Base-by-base conservation (phyloP, 1,140 invertebrate species). In the Drosophila nasuta region DNA sequence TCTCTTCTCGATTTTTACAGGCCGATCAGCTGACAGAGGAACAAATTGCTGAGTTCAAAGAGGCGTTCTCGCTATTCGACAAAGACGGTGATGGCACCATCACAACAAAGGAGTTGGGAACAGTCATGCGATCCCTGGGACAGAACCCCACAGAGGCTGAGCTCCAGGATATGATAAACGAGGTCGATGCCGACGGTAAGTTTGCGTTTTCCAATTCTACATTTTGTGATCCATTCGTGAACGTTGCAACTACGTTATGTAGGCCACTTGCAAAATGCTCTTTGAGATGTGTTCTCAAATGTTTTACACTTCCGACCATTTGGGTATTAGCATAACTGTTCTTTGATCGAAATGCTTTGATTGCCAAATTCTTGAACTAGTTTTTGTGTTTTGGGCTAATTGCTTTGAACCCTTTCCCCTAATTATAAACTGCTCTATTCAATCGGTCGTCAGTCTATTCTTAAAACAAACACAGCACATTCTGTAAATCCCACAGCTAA, bases 51-150 rank as follows among this genome's bases (percentile, higher is more conserved):
- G 98, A 99, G 94, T 99, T 99, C 95, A 99, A 99, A 95, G 98
- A 99, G 94, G 98, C 98, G 75, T 99, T 99, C 93, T 99, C 98
- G 94, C 95, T 99, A 90, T 99, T 99, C 94, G 98, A 99, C 94
- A 99, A 99, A 94, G 98, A 99, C 93, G 98, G 98, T 71, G 98
- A 99, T 95, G 99, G 99, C 93, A 99, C 98, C 91, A 99, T 99
- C 94, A 99, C 98, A 82, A 99, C 98, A 93, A 99, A 99, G 95
- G 98, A 99, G 95, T 95, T 99, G 95, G 99, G 99, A 82, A 99
- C 98, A 91, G 98, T 99, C 69, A 99, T 99, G 97, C 95, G 98
- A 91, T 99, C 98, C 60, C 95, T 99, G 93, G 99, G 99, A 81
- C 98, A 99, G 94, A 99, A 99, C 94, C 98, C 99, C 91, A 99